A percentile compares a stretch with the other conserved stretches of the same genome.
Evolutionary conservation across 1,140 invertebrate species (phyloP).

Genomic region (Drosophila bipectinata): DNA sequence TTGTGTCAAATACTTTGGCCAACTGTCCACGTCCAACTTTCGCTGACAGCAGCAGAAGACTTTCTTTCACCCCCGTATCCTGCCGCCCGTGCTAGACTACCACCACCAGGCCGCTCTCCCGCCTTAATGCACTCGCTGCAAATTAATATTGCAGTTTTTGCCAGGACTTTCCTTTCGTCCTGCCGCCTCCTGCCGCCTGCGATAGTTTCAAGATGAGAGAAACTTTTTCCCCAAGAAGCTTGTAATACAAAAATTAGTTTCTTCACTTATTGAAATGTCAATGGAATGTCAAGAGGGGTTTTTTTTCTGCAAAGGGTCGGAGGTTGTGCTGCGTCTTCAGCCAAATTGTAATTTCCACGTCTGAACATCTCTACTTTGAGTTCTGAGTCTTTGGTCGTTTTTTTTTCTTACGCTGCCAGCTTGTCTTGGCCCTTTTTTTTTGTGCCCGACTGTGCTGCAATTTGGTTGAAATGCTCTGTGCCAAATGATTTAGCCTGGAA

Average conservation of each 20-base stretch:
- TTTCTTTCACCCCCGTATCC: slow-evolving; percentile 14
- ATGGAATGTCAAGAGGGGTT: slow-evolving; percentile 60
- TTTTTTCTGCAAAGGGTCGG: not conserved
- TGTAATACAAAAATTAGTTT: slow-evolving; percentile 77
- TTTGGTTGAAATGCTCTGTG: slow-evolving; percentile 79
- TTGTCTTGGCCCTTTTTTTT: slow-evolving; percentile 19
- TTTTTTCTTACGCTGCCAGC: slow-evolving; percentile 9
- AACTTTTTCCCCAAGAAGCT: slow-evolving; percentile 59
- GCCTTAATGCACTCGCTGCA: slow-evolving; percentile 78
- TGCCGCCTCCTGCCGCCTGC: not conserved
- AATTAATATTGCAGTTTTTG: slow-evolving; percentile 79
- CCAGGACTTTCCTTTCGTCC: slow-evolving; percentile 5
- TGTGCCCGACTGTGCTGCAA: slow-evolving; percentile 51
- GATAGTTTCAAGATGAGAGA: slow-evolving; percentile 53
- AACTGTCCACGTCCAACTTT: slow-evolving; percentile 80
- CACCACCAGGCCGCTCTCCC: not conserved
- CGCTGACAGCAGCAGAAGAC: slow-evolving; percentile 73
- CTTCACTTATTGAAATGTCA: slow-evolving; percentile 82
- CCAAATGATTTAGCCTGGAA: slow-evolving; percentile 76
- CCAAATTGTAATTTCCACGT: slow-evolving; percentile 80
- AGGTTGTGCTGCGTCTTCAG: slow-evolving; percentile 30
- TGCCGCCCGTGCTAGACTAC: not conserved
- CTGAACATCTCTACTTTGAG: slow-evolving; percentile 36
- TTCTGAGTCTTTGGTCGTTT: slow-evolving; percentile 11
- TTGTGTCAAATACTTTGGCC: slow-evolving; percentile 80